Evolutionary conservation across 92 coral and sea anemone species (phyloP).

Genomic region (Heteractis magnifica): DNA sequence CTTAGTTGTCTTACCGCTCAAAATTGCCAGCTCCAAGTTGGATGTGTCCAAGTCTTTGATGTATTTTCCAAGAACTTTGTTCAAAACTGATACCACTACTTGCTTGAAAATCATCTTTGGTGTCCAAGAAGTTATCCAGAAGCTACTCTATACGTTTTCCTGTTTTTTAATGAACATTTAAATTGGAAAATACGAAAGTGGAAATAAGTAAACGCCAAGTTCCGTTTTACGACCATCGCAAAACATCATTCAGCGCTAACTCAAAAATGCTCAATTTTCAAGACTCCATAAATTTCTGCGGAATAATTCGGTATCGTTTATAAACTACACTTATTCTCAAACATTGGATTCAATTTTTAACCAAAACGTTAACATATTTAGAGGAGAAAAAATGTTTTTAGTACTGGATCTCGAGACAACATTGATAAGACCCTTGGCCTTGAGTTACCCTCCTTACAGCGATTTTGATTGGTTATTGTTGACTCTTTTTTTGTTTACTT

Average conservation of each 20-base stretch:
- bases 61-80: constrained; percentile 87
- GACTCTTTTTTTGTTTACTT: background rate
- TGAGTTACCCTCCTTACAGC: background rate
- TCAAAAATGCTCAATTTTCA: background rate
- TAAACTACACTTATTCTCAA: background rate
- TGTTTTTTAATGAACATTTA: background rate
- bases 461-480: background rate
- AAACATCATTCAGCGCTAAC: background rate
- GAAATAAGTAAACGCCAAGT: background rate
- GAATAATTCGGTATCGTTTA: background rate
- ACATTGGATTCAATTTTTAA: background rate
- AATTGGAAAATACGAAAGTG: background rate
- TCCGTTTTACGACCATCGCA: background rate
- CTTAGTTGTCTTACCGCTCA: constrained; percentile 61
- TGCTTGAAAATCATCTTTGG: constrained; percentile 64
- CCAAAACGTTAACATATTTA: background rate
- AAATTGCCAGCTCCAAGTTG: constrained; percentile 73
- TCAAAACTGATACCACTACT: constrained; percentile 74
- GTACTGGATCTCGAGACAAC: background rate
- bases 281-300: background rate
- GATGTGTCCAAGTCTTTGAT: constrained; percentile 80
- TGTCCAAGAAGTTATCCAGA: background rate
- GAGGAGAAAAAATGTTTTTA: background rate
- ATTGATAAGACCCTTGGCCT: constrained; percentile 3
- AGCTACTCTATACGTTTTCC: too few relatives aligned